Conservation (phyloP, 2,888 invertebrate genomes). For the Xestia rhomboidea region DNA sequence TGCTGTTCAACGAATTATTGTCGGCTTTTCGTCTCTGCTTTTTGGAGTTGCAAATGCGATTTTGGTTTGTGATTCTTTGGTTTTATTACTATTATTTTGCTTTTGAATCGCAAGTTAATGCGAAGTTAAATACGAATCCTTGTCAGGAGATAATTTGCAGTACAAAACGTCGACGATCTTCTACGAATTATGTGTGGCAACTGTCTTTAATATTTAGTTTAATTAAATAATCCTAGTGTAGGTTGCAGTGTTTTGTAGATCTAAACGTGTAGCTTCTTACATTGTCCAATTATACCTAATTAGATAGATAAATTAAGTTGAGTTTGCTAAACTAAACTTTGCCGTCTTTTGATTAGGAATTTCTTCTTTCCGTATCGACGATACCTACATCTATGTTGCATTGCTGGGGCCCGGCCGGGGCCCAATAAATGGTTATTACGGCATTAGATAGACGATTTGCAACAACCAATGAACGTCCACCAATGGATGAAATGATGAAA, state of each 20-base stretch:
- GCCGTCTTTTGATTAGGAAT: background rate
- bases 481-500: background rate
- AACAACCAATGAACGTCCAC: background rate
- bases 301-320: background rate
- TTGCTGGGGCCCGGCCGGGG: background rate
- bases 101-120: background rate
- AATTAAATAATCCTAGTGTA: background rate
- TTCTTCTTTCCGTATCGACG: background rate
- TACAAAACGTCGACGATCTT: background rate
- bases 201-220: background rate
- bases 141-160: background rate
- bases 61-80: constrained; percentile 7
- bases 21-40: constrained; percentile 37
- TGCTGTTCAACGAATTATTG: constrained; percentile 57
- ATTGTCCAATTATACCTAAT: background rate
- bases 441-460: background rate
- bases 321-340: background rate
- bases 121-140: background rate
- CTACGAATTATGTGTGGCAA: background rate
- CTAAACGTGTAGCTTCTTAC: background rate
- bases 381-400: background rate
- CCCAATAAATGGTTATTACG: background rate
- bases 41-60: constrained; percentile 41
- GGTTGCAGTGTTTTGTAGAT: background rate
- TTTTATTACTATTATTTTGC: background rate